Evolutionary conservation across 64 coral and sea anemone species (phyloP).

Genomic region (Stylophora pistillata): DNA sequence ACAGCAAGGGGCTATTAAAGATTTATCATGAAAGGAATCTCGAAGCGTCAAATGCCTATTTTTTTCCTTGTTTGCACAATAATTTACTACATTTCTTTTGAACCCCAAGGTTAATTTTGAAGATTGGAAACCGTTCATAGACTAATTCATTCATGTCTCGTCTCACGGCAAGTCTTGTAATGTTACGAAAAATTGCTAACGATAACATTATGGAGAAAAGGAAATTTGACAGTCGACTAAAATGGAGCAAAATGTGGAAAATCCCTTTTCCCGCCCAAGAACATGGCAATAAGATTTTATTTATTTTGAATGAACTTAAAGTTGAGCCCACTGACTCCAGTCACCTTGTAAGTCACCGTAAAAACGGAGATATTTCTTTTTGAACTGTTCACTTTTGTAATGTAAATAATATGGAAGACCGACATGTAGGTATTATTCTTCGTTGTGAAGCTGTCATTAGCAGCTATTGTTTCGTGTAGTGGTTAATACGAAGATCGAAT

Average conservation of each 20-base stretch:
- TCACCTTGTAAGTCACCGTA: too few relatives aligned
- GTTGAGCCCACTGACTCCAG: too few relatives aligned
- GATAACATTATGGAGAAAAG: too few relatives aligned
- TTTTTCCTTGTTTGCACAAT: background rate
- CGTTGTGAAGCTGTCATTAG: background rate
- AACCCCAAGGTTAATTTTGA: background rate
- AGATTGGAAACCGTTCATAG: background rate
- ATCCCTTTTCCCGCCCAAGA: too few relatives aligned
- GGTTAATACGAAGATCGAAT: background rate
- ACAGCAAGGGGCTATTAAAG: conserved; percentile 6
- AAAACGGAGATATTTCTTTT: too few relatives aligned
- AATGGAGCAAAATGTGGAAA: too few relatives aligned
- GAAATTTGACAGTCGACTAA: too few relatives aligned
- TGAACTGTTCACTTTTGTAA: too few relatives aligned
- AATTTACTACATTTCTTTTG: background rate
- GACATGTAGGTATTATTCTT: too few relatives aligned
- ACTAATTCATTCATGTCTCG: background rate
- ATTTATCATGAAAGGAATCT: conserved; percentile 25
- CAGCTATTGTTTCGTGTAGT: background rate
- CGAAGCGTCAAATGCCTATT: background rate
- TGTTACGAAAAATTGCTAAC: background rate
- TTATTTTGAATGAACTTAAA: too few relatives aligned
- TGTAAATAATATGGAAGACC: too few relatives aligned
- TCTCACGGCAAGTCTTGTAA: background rate
- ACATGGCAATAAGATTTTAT: too few relatives aligned